Evolutionary conservation across 2,888 invertebrate species (phyloP), one percentile per base, ranked within the genome.

Genomic region (Lapara coniferarum): DNA sequence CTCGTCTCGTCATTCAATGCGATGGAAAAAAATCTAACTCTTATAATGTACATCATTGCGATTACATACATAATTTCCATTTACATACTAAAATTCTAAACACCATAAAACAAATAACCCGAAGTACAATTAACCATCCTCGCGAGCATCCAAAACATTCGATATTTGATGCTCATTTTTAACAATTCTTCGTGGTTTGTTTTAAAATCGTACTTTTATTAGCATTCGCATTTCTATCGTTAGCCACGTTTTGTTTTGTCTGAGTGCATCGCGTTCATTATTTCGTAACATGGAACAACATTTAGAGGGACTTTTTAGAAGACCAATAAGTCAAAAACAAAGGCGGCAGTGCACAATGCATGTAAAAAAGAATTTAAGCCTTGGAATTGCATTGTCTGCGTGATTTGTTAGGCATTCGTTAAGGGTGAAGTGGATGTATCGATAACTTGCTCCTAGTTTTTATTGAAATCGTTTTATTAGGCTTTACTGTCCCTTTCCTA

Each of bases 211-310:
- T 69, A 72, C 71, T 71, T 78, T 73, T 75, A 75, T 76, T 77
- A 44, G 25, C 25, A 25, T 25, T 25, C 25, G 19, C 19, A 25
- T 78, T 77, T 74, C 77, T 74, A 69, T 56, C 67, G 67, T 66
- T 63, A 74, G 74, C 72, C 71, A 72, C 73, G 75, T 81, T 83
- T 81, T 83, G 77, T 81, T 81, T 79, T 77, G 83, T 82, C 83
- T 80, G 81, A 79, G 79, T 81, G 76, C 76, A 71, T 70, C 72
- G 70, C 51, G 57, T 72, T 80, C 78, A 79, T 80, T 80, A 78
- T 79, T 75, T 80, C 74, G 77, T 75, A 75, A 75, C 74, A 70
- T 67, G 74, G 76, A 63, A 46, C 63, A 49, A 63, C 63, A 63
- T 63, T 49, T 63, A 49, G 46, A 49, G 19, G 63, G 49, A 46